Conservation (phyloP, 2,797 vertebrate genomes). For the Artibeus jamaicensis region DNA sequence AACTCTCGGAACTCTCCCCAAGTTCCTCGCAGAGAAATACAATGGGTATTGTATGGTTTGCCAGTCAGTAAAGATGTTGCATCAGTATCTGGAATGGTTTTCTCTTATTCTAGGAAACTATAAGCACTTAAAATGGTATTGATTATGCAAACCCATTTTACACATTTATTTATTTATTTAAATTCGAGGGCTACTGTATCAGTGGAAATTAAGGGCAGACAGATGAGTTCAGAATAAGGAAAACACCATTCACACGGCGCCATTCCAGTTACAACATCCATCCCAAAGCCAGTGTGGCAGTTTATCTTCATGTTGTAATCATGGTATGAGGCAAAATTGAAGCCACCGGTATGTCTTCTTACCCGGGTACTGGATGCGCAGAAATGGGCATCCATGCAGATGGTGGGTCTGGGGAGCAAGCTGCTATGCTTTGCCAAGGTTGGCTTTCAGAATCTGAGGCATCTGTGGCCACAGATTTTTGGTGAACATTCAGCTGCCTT, state of each 20-base stretch:
- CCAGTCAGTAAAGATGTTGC: background rate
- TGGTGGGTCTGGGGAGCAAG: background rate
- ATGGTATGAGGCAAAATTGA: background rate
- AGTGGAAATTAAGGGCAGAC: background rate
- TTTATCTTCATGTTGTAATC: conserved; percentile 51
- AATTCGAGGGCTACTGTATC: background rate
- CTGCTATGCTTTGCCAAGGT: background rate
- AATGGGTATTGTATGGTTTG: background rate
- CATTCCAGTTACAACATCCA: background rate
- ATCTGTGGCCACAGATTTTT: background rate
- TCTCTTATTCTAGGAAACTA: conserved; percentile 18
- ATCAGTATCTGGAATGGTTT: background rate
- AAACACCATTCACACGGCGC: background rate
- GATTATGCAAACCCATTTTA: background rate
- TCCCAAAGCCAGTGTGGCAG: background rate
- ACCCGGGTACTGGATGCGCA: background rate
- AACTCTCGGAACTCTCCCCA: background rate
- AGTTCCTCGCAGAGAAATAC: background rate
- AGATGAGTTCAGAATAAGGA: background rate
- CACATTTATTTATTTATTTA: background rate
- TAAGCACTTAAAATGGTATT: background rate
- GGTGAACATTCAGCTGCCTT: background rate
- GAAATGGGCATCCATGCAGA: background rate
- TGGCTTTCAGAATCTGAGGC: background rate
- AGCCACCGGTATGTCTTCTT: background rate